phyloP scores from a whole-genome alignment of 2,888 invertebrate species.

The Nomada fabriciana region DNA sequence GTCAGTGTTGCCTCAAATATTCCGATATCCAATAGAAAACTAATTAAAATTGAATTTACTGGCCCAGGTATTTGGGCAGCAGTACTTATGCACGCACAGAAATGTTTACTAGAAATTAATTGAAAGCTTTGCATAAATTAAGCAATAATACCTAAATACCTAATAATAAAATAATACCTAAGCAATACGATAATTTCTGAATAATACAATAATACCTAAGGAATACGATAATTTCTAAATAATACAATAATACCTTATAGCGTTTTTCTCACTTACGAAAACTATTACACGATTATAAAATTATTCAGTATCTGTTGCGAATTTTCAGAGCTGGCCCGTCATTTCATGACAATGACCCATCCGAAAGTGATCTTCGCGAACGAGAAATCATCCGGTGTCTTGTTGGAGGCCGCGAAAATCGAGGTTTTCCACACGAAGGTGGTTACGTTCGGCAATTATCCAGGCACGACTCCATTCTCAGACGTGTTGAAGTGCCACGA shows the following conservation, averaged over 20 bases:
- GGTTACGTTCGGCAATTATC: slow-evolving; percentile 70
- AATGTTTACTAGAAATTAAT: no score
- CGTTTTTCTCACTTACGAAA: no score
- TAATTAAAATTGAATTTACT: no score
- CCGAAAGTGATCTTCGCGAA: slow-evolving; percentile 77
- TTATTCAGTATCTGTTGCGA: background rate
- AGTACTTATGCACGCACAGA: no score
- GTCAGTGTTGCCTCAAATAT: no score
- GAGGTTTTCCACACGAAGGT: slow-evolving; percentile 44
- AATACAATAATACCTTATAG: background rate
- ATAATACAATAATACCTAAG: background rate
- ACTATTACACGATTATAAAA: no score
- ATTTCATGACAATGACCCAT: slow-evolving; percentile 48
- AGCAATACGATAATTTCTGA: background rate
- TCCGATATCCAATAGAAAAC: no score
- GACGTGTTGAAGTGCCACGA: slow-evolving; percentile 65
- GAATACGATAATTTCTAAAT: background rate
- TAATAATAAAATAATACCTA: background rate
- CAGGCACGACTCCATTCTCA: slow-evolving; percentile 57
- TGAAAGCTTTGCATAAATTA: no score
- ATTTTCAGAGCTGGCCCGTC: slow-evolving; percentile 67
- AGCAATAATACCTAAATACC: background rate
- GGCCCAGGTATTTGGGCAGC: no score
- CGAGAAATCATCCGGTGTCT: slow-evolving; percentile 37
- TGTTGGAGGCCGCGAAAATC: slow-evolving; percentile 58